Conservation (phyloP, 2,888 invertebrate genomes). For the Periphyllus acericola region DNA sequence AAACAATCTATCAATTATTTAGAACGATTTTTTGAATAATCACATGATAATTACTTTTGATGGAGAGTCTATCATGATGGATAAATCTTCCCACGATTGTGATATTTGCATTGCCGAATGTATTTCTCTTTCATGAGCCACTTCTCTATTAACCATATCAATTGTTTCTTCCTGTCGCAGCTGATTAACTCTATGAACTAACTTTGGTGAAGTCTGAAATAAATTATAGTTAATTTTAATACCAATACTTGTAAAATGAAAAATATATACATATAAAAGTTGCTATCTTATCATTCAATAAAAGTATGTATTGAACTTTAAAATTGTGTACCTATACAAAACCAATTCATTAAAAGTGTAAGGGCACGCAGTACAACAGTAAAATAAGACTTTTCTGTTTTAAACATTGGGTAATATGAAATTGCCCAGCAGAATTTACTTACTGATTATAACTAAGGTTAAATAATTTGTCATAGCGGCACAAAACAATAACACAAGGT, state of each 20-base stretch:
- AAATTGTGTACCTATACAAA: neutral
- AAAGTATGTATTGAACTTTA: neutral
- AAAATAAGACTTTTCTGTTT: no score
- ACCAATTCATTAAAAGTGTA: neutral
- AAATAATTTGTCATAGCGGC: no score
- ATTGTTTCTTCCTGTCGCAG: conserved; percentile 90
- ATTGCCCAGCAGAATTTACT: no score
- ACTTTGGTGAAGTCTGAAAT: conserved; percentile 73
- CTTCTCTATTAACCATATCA: conserved; percentile 84
- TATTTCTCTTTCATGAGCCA: conserved; percentile 90
- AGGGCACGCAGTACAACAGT: no score
- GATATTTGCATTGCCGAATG: conserved; percentile 94
- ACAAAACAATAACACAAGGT: no score
- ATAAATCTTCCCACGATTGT: conserved; percentile 92
- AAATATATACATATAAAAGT: neutral
- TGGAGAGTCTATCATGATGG: conserved; percentile 73
- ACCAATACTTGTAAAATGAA: neutral
- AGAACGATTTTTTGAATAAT: neutral
- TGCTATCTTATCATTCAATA: no score
- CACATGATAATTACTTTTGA: conserved; percentile 47
- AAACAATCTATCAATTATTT: neutral
- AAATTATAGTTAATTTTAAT: neutral
- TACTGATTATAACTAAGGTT: no score
- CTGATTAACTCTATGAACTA: conserved; percentile 88
- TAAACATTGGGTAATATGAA: no score